Base-by-base conservation (phyloP, 2,888 invertebrate genomes). In the Yponomeuta sedellus region DNA sequence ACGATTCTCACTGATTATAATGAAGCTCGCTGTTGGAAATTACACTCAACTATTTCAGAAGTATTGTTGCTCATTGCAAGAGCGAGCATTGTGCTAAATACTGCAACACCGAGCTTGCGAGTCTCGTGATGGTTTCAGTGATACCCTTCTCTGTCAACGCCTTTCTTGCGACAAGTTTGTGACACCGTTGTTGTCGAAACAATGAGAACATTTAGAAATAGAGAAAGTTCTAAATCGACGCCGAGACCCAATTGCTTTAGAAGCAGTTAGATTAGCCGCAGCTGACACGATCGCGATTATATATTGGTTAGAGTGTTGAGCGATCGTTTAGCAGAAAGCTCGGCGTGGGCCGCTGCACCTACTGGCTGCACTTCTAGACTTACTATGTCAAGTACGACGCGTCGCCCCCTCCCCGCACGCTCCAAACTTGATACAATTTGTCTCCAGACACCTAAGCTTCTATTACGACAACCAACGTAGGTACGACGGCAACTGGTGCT, bases 371-470 rank as follows among this genome's bases (percentile, higher is more conserved):
- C 88, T 88, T 88, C 89, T 88, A 88, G 89, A 85, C 86, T 91
- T 90, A 91, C 90, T 91, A 88, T 91, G 91, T 90, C 91, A 91
- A 91, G 91, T 85, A 91, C 91, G 86, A 90, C 90, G 83, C 81
- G 85, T 83, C 84, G 85, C 78, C 86, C 85, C 82, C 80, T 77
- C 80, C 81, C 70, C 79, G 76, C 80, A 71, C 73, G 69, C 70
- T 70, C 70, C 71, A 72, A 69, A 66, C 71, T 69, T 69, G 70
- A 72, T 74, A 72, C 76, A 75, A 75, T 79, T 81, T 79, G 80
- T 80, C 80, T 78, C 40, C 56, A 56, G 11, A 28, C 56, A 56
- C 64, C 57, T 57, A 64, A 16, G 16, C 61, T 34, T 10, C n/a
- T 4, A 34, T 28, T n/a, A 61, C 20, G 16, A 12, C 77, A 82